A percentile compares a stretch with the other conserved stretches of the same genome.
These are phyloP conservation scores for Prionace glauca DNA, from an alignment of 2,797 vertebrate species.

Conservation along the genomic window DNA sequence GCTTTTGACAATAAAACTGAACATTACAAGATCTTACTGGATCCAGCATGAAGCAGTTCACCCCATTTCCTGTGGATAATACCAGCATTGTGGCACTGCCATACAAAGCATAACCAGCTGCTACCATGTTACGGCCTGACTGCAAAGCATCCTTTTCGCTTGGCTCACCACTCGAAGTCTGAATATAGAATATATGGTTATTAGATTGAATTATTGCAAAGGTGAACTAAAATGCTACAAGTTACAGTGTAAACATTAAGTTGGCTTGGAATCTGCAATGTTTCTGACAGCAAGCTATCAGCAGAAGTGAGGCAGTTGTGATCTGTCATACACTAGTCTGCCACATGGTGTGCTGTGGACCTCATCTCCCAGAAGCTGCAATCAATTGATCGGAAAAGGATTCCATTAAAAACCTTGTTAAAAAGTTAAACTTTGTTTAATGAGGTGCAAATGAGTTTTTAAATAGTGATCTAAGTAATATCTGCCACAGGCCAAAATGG, in stretches of 20 bases:
- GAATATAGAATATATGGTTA: not conserved
- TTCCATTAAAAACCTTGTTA: no score
- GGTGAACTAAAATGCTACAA: not conserved
- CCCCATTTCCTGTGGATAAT: constrained; percentile 76
- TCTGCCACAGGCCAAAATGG: no score
- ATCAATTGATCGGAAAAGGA: not conserved
- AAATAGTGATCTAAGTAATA: no score
- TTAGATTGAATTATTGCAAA: not conserved
- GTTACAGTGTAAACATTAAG: not conserved
- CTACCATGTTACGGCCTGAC: constrained; percentile 80
- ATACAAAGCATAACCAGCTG: constrained; percentile 88
- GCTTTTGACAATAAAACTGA: not conserved
- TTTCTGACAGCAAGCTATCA: not conserved
- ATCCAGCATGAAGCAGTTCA: constrained; percentile 97
- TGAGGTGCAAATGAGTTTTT: no score
- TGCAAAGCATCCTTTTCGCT: constrained; percentile 79
- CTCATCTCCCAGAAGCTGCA: not conserved
- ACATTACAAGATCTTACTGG: constrained; percentile 64
- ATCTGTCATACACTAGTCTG: not conserved
- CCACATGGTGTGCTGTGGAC: not conserved
- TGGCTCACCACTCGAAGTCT: constrained; percentile 71
- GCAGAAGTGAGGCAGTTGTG: not conserved
- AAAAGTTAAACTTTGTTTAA: no score
- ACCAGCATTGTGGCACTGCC: constrained; percentile 96
- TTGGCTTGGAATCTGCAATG: not conserved